Base-by-base conservation (phyloP, 1,140 invertebrate species). In the Cotesia chilonis region DNA sequence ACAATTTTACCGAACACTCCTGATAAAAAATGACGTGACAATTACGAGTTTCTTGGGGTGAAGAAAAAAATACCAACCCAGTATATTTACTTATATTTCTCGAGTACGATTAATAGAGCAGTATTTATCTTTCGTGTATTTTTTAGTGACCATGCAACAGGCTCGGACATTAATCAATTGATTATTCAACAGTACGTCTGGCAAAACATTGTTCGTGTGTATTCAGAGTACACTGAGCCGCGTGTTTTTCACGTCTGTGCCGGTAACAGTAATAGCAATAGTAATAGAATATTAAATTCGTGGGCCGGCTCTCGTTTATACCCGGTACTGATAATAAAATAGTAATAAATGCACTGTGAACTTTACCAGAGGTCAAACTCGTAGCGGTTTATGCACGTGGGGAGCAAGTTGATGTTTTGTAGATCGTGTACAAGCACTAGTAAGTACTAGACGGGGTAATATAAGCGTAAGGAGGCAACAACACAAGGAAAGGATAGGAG, bases 121-220 rank as follows among this genome's bases (percentile, higher is more conserved):
- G 9, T 12, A 12, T 52, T 52, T 52, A 12, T 52, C 4, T 52
- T 52, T 3, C n/a, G 28, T 28, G 28, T 41, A 41, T 41, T 47
- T 9, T n/a, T 47, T 6, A n/a, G 28, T 17, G 4, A 10, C 20
- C 14, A 66, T 36, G 64, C 64, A 66, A 66, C 64, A 66, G 47
- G 64, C 61, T 38, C 61, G 10, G 41, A 41, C 47, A 17, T 66
- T 52, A 66, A 66, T 66, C 38, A 66, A 66, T 66, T 52, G 41
- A 52, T 64, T 37, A 64, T 64, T 64, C 61, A 64, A 64, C 38
- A 6, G 17, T 64, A n/a, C 10, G 10, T n/a, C 10, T 3, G 10
- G 9, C 4, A 20, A 61, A 61, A 10, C 35, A 35, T 12, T 61
- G 60, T 12, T 61, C 35, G 12, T 12, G 35, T 61, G 6, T 28